phyloP scores from a whole-genome alignment of 2,888 invertebrate species.

The Caenorhabditis sp. region DNA sequence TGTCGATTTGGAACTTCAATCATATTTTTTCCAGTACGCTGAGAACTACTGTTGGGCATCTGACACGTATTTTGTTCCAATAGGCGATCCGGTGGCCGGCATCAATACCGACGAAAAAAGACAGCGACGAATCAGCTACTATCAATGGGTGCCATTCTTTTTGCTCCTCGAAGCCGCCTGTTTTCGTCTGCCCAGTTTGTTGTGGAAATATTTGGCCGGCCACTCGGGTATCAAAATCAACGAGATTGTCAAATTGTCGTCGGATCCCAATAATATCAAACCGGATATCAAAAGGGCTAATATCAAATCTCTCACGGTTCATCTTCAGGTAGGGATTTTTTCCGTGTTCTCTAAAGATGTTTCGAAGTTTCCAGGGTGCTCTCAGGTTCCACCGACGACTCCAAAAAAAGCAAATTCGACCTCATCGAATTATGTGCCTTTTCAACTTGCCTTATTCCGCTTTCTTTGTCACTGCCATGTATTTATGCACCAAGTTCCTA shows the following conservation, averaged over 20 bases:
- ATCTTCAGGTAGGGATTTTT: conserved; percentile 56
- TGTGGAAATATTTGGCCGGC: conserved; percentile 69
- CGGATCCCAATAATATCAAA: conserved; percentile 71
- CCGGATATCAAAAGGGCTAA: conserved; percentile 68
- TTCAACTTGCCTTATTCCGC: conserved; percentile 71
- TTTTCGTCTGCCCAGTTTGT: conserved; percentile 67
- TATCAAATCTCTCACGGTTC: conserved; percentile 65
- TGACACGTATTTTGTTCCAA: conserved; percentile 67
- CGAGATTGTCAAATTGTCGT: conserved; percentile 67
- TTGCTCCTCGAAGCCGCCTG: conserved; percentile 68
- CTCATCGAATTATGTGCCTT: conserved; percentile 63
- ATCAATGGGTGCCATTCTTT: conserved; percentile 71
- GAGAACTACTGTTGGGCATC: conserved; percentile 70
- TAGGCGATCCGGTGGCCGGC: conserved; percentile 59
- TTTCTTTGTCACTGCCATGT: conserved; percentile 69
- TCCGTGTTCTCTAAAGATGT: background rate
- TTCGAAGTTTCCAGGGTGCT: conserved; percentile 58
- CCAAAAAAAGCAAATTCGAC: conserved; percentile 64
- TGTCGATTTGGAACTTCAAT: too few relatives aligned
- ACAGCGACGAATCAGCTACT: conserved; percentile 61
- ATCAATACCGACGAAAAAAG: conserved; percentile 53
- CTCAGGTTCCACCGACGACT: conserved; percentile 70
- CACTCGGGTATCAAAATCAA: conserved; percentile 70
- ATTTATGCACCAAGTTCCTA: conserved; percentile 68
- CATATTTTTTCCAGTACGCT: conserved; percentile 60